phyloP scores from a whole-genome alignment of 2,113 vertebrate genomes.

The Aptenodytes forsteri region DNA sequence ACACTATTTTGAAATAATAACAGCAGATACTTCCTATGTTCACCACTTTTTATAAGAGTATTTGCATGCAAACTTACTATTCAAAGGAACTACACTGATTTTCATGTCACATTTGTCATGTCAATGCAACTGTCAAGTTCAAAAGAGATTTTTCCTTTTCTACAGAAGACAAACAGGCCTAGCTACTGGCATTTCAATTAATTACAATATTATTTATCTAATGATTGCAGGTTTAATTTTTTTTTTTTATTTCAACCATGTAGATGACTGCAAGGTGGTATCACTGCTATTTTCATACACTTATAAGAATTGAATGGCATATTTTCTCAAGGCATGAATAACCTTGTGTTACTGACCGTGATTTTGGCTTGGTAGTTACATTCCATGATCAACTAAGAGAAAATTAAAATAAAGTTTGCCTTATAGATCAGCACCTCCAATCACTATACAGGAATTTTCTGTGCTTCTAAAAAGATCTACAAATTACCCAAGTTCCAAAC shows the following conservation, averaged over 20 bases:
- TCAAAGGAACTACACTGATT: background rate
- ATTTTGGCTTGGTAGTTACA: background rate
- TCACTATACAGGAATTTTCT: background rate
- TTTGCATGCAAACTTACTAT: background rate
- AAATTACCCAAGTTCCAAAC: background rate
- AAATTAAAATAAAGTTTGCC: background rate
- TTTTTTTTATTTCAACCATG: background rate
- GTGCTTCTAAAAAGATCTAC: background rate
- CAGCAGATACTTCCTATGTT: background rate
- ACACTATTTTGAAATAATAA: background rate
- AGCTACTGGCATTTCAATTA: background rate
- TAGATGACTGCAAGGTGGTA: background rate
- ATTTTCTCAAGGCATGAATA: background rate
- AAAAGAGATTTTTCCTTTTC: background rate
- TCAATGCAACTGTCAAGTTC: background rate
- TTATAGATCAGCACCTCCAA: background rate
- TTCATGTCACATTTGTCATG: background rate
- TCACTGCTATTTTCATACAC: background rate
- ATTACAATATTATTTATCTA: background rate
- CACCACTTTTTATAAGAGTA: background rate
- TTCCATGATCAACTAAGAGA: background rate
- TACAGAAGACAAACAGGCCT: background rate
- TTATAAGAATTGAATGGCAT: background rate
- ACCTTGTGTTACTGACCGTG: background rate
- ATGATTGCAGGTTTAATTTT: background rate